These are phyloP conservation scores for Microchrysa polita DNA, from an alignment of 2,888 invertebrate genomes.

Conservation along the genomic window DNA sequence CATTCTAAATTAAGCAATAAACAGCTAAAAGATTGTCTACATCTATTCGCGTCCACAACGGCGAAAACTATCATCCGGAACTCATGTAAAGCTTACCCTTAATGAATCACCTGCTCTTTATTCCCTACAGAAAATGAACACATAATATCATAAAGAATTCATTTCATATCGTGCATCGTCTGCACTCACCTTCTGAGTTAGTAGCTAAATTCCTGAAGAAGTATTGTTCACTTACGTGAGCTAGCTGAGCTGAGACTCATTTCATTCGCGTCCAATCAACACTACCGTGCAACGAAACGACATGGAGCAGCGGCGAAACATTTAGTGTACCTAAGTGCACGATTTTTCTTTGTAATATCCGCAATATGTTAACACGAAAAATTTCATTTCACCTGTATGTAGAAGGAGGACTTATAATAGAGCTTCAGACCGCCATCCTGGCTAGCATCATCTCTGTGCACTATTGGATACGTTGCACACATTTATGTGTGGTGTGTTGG, in stretches of 20 bases:
- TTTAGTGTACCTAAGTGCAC: conserved; percentile 1
- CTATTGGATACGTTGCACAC: background rate
- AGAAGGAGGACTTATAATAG: too few relatives aligned
- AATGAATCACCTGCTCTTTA: too few relatives aligned
- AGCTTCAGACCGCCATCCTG: too few relatives aligned
- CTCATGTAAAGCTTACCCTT: too few relatives aligned
- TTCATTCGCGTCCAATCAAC: background rate
- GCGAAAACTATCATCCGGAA: too few relatives aligned
- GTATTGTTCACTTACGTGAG: background rate
- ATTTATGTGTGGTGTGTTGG: too few relatives aligned
- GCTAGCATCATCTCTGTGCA: background rate
- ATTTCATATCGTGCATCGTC: background rate
- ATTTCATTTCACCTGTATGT: conserved; percentile 9
- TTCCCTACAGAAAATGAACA: background rate
- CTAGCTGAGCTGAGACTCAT: background rate
- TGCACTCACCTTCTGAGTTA: too few relatives aligned
- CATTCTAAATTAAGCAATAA: too few relatives aligned
- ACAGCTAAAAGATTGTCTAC: too few relatives aligned
- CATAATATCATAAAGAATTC: background rate
- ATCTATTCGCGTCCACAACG: too few relatives aligned
- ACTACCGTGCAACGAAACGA: background rate
- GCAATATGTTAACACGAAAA: conserved; percentile 30
- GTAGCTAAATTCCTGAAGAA: too few relatives aligned
- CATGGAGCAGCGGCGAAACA: too few relatives aligned
- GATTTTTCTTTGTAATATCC: conserved; percentile 25